Evolutionary conservation across 2,113 vertebrate species (phyloP).

Genomic region (Pelodiscus sinensis): DNA sequence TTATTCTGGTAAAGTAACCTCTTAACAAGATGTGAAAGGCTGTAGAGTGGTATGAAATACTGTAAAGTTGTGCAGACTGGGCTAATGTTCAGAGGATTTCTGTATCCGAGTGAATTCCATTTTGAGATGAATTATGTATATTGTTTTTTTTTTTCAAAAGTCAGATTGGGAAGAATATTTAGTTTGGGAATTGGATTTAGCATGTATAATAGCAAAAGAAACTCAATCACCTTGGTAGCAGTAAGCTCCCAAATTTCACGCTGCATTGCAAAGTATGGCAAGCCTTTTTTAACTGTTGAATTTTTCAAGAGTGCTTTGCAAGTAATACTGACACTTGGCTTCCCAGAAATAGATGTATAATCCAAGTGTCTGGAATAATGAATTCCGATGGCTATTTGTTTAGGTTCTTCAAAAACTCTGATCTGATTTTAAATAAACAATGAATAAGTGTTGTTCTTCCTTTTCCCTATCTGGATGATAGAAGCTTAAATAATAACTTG

Average conservation of each 20-base stretch:
- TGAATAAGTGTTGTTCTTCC: conserved; percentile 34
- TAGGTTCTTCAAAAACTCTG: conserved; percentile 27
- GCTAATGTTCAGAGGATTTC: not conserved
- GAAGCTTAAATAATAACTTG: conserved; percentile 70
- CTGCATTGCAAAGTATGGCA: not conserved
- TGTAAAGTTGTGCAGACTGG: not conserved
- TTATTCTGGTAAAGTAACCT: not conserved
- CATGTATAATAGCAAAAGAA: not conserved
- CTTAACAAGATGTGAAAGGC: not conserved
- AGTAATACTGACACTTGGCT: not conserved
- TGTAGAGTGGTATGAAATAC: not conserved
- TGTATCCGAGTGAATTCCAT: not conserved
- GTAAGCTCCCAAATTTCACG: not conserved
- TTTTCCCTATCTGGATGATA: conserved; percentile 22
- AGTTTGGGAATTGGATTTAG: not conserved
- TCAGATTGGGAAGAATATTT: not conserved
- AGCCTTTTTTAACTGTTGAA: conserved; percentile 12
- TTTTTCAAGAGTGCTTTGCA: not conserved
- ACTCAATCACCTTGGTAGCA: not conserved
- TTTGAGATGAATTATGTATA: conserved; percentile 5
- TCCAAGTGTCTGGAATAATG: conserved; percentile 36
- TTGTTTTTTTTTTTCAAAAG: not conserved
- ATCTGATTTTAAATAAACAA: conserved; percentile 73
- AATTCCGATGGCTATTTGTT: conserved; percentile 35
- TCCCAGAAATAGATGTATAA: conserved; percentile 53